A percentile compares a stretch with the other conserved stretches of the same genome.
phyloP scores from a whole-genome alignment of 2,797 vertebrate genomes.

The Synaphobranchus kaupii region DNA sequence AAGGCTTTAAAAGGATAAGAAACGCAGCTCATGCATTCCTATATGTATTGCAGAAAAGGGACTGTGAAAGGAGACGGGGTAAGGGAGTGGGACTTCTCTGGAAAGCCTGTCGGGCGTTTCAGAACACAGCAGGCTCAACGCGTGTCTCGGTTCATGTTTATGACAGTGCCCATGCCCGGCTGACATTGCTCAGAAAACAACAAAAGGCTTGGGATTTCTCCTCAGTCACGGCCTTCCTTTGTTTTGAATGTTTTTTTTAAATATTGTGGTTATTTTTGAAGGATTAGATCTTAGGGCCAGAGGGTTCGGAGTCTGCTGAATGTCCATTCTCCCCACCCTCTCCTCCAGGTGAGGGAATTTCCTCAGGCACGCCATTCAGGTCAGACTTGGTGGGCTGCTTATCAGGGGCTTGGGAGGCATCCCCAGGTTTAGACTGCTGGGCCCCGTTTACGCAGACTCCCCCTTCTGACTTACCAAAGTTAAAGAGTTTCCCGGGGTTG shows the following conservation, averaged over 20 bases:
- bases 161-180: constrained; percentile 52
- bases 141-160: not conserved
- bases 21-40: constrained; percentile 83
- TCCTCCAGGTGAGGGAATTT: constrained; percentile 74
- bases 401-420: constrained; percentile 63
- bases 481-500: constrained; percentile 94
- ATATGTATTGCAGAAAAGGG: constrained; percentile 76
- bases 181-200: constrained; percentile 47
- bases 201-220: constrained; percentile 44
- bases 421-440: constrained; percentile 59
- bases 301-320: constrained; percentile 72
- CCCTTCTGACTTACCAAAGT: constrained; percentile 85
- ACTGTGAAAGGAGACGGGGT: constrained; percentile 48
- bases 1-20: constrained; percentile 71
- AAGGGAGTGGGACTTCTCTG: constrained; percentile 56
- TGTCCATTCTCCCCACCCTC: constrained; percentile 73
- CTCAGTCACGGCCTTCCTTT: constrained; percentile 53
- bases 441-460: constrained; percentile 71
- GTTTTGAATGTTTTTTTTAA: constrained; percentile 42
- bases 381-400: constrained; percentile 78
- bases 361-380: constrained; percentile 81
- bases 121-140: constrained; percentile 34
- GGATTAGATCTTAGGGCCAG: constrained; percentile 76
- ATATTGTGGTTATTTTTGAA: constrained; percentile 28
- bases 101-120: constrained; percentile 56